These are phyloP conservation scores for Chaetodon trifasciatus DNA, from an alignment of 2,797 vertebrate genomes.

Conservation along the genomic window DNA sequence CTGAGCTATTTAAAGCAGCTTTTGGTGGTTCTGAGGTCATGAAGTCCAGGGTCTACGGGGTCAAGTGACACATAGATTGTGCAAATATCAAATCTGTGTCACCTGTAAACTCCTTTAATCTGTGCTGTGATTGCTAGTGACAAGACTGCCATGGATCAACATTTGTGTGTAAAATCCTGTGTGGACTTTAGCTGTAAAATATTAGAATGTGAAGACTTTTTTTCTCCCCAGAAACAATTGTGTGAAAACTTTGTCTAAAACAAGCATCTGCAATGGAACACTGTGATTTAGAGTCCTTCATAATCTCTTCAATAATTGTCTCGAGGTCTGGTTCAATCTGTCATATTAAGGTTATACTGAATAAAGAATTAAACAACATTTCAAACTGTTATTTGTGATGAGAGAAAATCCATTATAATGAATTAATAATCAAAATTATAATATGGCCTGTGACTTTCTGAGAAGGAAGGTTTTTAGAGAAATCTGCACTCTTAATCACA, in stretches of 20 bases:
- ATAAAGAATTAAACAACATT: not conserved
- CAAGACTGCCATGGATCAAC: not conserved
- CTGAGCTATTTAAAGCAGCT: slow-evolving; percentile 13
- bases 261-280: too few species aligned
- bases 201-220: too few species aligned
- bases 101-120: not conserved
- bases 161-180: not conserved
- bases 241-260: too few species aligned
- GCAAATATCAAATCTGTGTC: not conserved
- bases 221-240: too few species aligned
- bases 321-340: not conserved
- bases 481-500: too few species aligned
- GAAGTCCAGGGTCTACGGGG: slow-evolving; percentile 1
- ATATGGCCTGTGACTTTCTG: too few species aligned
- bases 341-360: not conserved
- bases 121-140: not conserved
- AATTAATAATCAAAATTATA: too few species aligned
- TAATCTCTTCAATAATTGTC: not conserved
- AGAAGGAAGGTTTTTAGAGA: too few species aligned
- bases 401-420: too few species aligned
- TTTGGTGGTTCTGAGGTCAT: not conserved
- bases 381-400: too few species aligned
- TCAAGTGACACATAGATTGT: not conserved
- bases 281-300: not conserved
- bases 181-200: not conserved